Evolutionary conservation across 1,140 invertebrate species (phyloP).

Genomic region (Oryctes rhinoceros): DNA sequence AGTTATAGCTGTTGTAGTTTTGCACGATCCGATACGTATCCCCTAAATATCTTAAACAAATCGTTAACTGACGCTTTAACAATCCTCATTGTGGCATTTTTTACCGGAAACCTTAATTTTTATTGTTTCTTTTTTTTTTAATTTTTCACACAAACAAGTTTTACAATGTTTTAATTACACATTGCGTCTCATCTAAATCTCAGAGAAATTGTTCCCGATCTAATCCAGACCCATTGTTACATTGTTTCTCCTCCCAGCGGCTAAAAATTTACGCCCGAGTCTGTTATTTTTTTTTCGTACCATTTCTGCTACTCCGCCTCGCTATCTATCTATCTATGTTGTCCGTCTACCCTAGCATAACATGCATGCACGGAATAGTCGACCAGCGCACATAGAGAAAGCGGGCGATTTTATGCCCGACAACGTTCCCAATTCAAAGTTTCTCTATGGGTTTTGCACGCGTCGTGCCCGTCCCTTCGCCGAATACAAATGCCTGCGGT

Average conservation of each 20-base stretch:
- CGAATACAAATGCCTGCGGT: slow-evolving; percentile 36
- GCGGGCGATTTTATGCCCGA: background rate
- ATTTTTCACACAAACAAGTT: no score
- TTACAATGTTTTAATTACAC: no score
- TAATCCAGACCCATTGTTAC: background rate
- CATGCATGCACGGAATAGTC: background rate
- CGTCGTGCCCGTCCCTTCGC: background rate
- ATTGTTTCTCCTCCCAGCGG: background rate
- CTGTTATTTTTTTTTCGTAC: background rate
- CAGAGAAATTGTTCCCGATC: background rate
- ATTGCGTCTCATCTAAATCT: no score
- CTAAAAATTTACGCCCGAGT: slow-evolving; percentile 9
- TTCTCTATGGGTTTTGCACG: slow-evolving; percentile 7
- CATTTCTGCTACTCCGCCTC: background rate
- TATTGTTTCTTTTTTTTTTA: no score
- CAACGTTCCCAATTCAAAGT: background rate
- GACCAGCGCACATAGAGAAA: background rate
- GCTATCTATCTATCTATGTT: background rate
- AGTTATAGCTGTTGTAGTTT: no score
- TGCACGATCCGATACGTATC: no score
- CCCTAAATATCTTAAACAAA: no score
- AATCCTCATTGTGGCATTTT: no score
- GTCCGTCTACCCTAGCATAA: background rate
- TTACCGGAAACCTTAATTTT: no score
- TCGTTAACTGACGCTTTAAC: no score